Evolutionary conservation across 2,888 invertebrate species (phyloP), one percentile per base, ranked within the genome.

Genomic region (Nomada hirtipes): DNA sequence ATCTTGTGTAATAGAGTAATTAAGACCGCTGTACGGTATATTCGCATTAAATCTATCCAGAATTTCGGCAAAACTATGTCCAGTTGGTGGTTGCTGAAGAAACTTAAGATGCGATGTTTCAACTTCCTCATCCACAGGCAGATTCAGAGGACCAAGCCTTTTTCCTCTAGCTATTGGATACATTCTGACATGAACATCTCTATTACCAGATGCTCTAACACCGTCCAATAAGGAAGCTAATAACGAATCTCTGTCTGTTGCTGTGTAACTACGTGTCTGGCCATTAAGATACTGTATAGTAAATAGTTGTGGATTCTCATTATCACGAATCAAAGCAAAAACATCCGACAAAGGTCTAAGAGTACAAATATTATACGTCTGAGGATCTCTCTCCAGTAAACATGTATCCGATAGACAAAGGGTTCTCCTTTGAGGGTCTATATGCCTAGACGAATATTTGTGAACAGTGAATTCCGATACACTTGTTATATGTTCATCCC

Each of bases 21-120:
- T 96, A 68, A 99, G 96, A 26, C 99, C 99, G 94, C 98, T 99
- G 95, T 99, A 99, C 3, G 99, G 98, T 90, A 99, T 96, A 94
- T 99, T 99, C 67, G 98, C 98, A 94, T 99, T 99, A 94, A 99
- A 99, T 82, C 99, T 95, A 88, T 98, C 97, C 29, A 99, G 96
- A 88, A 98, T 97, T 93, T 98, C 98, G 36, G 96, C 94, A 91
- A 97, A 96, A 7, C 95, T 94, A 93, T 96, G 95, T 57, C 95
- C 95, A 29, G 95, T 95, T 82, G 96, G 96, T 52, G 95, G 95
- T 89, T 95, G 95, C 89, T 96, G 95, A 53, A 97, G 94, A 90
- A 97, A 96, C 95, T 98, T 97, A 79, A 99, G 95, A 88, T 99
- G 97, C 90, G 97, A 97, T 76, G 97, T 97, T 94, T 99, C 99